Evolutionary conservation across 2,888 invertebrate genomes (phyloP), one percentile per base, ranked within the genome.

Genomic region (Oxyteleia sp.): DNA sequence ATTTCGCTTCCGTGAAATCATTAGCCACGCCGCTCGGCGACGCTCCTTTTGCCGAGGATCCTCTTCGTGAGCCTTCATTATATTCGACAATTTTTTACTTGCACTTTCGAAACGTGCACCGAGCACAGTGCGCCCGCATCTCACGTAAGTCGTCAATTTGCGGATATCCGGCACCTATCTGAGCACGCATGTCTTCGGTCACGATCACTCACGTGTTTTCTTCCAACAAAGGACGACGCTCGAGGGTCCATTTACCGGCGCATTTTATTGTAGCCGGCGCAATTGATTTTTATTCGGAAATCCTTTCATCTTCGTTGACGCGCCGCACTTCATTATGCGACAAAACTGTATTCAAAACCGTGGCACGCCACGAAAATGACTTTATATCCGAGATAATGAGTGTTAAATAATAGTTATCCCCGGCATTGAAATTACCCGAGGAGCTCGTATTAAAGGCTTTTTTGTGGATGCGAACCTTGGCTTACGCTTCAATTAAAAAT

Each of bases 151-250:
- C 87, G 89, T 89, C 90, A 87, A 87, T 87, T 90, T 90, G 88
- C 91, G 91, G 91, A 91, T 91, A 91, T 91, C 91, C 91, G 91
- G 91, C 90, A 87, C 84, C 80, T 87, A 87, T 88, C 84, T 51
- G 55, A 38, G 74, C 79, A 82, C 84, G 82, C 81, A 78, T 64
- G 68, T 69, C 81, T 55, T 49, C 53, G 63, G 61, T 82, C 71
- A 75, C 66, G 82, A 79, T 76, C 74, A 41, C 32, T 51, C 38
- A 55, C 57, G 41, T 13, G 55, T 43, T 53, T 51, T 20, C n/a
- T 29, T 23, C 35, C 53, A 63, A 64, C 53, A 68, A 74, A 79
- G 57, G 53, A 57, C 23, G 53, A 47, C 32, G 53, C 78, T 61
- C 66, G 29, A 43, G 55, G 55, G 41, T 49, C 43, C 47, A 29